Evolutionary conservation across 2,797 vertebrate species (phyloP).

Genomic region (Psittacula echo): DNA sequence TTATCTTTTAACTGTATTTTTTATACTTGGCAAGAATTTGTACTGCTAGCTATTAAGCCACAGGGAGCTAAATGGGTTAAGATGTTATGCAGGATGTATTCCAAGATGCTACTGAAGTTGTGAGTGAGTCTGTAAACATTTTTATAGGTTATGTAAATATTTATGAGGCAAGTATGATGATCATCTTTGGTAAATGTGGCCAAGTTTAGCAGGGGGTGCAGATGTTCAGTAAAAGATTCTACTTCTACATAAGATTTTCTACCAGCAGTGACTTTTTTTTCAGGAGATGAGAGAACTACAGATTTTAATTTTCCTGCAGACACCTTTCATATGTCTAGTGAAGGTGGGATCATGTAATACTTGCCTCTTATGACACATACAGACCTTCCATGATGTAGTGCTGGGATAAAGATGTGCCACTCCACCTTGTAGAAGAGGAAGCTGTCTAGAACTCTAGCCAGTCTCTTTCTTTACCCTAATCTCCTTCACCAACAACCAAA

Average conservation of each 20-base stretch:
- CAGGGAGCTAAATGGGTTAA: neutral
- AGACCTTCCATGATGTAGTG: neutral
- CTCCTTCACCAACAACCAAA: rapidly evolving
- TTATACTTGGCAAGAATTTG: neutral
- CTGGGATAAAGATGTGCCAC: rapidly evolving
- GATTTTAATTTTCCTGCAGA: neutral
- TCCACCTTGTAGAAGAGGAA: neutral
- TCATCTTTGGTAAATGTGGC: neutral
- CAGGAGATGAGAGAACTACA: neutral
- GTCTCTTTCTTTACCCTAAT: neutral
- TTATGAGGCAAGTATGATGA: neutral
- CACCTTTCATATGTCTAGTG: neutral
- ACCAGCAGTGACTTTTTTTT: neutral
- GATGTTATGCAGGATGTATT: neutral
- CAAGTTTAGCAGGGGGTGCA: neutral
- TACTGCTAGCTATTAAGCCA: neutral
- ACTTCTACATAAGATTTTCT: neutral
- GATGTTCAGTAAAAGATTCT: neutral
- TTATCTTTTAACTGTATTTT: neutral
- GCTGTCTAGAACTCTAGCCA: neutral
- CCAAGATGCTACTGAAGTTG: neutral
- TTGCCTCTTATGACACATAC: neutral
- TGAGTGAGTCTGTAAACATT: neutral
- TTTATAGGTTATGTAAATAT: constrained; percentile 35
- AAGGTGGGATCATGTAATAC: neutral